Conservation (phyloP, 1,140 invertebrate genomes). For the Aporrectodea caliginosa region DNA sequence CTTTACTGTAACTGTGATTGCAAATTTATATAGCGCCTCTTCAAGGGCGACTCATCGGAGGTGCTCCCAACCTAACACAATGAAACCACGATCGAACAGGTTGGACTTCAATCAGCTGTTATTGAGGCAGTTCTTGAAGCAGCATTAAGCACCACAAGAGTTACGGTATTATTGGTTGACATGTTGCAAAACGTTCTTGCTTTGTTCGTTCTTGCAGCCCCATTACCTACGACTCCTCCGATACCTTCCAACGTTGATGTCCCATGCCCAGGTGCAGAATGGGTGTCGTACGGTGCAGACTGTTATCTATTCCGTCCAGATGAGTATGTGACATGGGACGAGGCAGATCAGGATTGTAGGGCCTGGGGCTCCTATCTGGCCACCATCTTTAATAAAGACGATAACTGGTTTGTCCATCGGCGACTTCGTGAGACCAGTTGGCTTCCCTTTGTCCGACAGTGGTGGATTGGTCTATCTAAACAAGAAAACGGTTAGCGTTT, state of each 20-base stretch:
- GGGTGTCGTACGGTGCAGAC: conserved; percentile 11
- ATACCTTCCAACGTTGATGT: neutral
- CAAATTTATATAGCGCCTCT: too few species aligned
- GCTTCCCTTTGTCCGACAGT: neutral
- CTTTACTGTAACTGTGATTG: too few species aligned
- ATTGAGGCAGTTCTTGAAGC: too few species aligned
- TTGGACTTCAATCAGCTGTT: too few species aligned
- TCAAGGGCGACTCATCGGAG: too few species aligned
- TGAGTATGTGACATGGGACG: conserved; percentile 12
- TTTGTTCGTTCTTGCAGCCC: conserved; percentile 8
- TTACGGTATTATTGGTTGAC: too few species aligned
- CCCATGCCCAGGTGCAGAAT: neutral
- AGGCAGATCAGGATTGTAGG: neutral
- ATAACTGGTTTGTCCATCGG: neutral
- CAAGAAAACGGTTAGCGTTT: neutral
- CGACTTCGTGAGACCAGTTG: neutral
- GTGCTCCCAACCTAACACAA: too few species aligned
- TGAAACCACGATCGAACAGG: too few species aligned
- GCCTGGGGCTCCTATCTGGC: neutral
- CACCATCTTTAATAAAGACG: neutral
- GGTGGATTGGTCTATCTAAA: neutral
- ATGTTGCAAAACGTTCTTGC: too few species aligned
- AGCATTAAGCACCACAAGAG: too few species aligned
- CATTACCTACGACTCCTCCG: conserved; percentile 12
- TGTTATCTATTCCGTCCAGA: conserved; percentile 11